These are phyloP conservation scores for Catagonus wagneri DNA, from an alignment of 2,113 vertebrate genomes.

Conservation along the genomic window DNA sequence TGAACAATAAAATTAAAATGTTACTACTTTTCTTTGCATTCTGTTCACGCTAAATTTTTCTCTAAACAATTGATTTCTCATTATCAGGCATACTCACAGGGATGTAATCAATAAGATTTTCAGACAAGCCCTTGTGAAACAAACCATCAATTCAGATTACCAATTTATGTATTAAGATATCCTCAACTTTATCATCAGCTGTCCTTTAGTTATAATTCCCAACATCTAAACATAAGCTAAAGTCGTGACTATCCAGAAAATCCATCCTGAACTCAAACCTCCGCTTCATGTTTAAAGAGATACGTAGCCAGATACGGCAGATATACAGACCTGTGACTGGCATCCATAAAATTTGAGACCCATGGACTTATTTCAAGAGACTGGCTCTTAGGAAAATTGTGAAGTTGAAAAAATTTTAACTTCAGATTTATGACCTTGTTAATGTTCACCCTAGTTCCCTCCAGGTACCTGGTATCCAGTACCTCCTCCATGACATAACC, in stretches of 20 bases:
- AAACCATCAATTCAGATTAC: constrained; percentile 23
- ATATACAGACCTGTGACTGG: not conserved
- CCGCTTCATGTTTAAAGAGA: not conserved
- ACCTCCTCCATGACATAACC: not conserved
- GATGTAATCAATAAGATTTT: not conserved
- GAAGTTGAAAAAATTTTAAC: not conserved
- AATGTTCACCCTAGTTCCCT: not conserved
- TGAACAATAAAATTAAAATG: not conserved
- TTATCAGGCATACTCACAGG: not conserved
- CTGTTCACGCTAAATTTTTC: not conserved
- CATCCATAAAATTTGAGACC: too few species aligned
- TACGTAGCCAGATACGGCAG: not conserved
- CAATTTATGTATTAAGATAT: not conserved
- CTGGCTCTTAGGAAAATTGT: not conserved
- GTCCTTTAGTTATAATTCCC: not conserved
- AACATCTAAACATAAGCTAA: not conserved
- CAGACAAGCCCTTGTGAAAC: not conserved
- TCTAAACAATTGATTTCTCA: not conserved
- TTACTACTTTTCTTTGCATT: not conserved
- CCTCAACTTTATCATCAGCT: not conserved
- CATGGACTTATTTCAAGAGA: not conserved
- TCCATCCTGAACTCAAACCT: not conserved
- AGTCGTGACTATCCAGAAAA: not conserved
- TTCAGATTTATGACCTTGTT: not conserved
- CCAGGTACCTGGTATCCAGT: not conserved